These are phyloP conservation scores for Hemiscyllium ocellatum DNA, from an alignment of 2,113 vertebrate species.

Conservation along the genomic window DNA sequence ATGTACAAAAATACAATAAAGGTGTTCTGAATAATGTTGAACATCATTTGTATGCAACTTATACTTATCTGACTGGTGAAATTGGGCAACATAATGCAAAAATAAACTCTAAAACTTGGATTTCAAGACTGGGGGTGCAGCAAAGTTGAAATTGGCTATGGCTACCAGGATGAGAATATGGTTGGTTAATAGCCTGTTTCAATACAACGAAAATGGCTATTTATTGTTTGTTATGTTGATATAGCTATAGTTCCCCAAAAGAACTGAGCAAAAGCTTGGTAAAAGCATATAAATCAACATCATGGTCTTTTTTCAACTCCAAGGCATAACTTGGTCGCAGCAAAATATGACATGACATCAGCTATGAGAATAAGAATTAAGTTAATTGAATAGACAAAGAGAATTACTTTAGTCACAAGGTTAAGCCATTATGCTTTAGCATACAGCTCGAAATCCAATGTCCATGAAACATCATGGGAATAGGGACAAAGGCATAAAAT, in stretches of 20 bases:
- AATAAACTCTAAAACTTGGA: not conserved
- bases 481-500: not conserved
- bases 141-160: not conserved
- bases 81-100: not conserved
- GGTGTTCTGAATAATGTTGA: not conserved
- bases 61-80: not conserved
- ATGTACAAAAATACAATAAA: not conserved
- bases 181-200: not conserved
- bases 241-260: slow-evolving; percentile 92
- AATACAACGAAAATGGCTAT: slow-evolving; percentile 60
- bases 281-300: slow-evolving; percentile 97
- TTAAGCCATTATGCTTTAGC: slow-evolving; percentile 88
- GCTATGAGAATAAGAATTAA: slow-evolving; percentile 90
- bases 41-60: not conserved
- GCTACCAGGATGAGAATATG: not conserved
- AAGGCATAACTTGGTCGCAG: slow-evolving; percentile 91
- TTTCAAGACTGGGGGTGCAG: not conserved
- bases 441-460: slow-evolving; percentile 79
- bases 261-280: slow-evolving; percentile 94
- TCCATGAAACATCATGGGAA: slow-evolving; percentile 70
- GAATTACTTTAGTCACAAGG: slow-evolving; percentile 93
- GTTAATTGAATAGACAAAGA: slow-evolving; percentile 87
- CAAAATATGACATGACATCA: slow-evolving; percentile 95
- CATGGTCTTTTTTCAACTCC: slow-evolving; percentile 96
- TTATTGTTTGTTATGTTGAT: slow-evolving; percentile 85